Evolutionary conservation across 2,888 invertebrate genomes (phyloP).

Genomic region (Malachius bipustulatus): DNA sequence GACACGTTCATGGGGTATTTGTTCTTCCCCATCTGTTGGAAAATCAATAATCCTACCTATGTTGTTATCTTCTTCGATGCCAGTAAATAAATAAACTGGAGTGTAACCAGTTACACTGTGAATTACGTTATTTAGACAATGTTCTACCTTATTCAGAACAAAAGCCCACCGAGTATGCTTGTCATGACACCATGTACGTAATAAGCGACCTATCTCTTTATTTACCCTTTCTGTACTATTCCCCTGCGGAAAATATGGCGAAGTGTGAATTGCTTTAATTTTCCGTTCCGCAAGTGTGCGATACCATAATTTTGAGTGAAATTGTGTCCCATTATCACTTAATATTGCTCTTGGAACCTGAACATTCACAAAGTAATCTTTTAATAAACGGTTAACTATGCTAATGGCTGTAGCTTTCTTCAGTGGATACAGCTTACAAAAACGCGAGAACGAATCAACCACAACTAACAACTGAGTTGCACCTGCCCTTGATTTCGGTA

Average conservation of each 20-base stretch:
- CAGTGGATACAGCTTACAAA: conserved; percentile 2
- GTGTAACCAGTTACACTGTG: neutral
- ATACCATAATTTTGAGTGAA: neutral
- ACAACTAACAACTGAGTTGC: conserved; percentile 6
- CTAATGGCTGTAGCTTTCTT: conserved; percentile 7
- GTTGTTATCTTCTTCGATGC: no score
- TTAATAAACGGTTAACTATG: conserved; percentile 5
- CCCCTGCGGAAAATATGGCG: neutral
- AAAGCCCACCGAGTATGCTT: neutral
- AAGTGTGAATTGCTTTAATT: neutral
- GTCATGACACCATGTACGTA: neutral
- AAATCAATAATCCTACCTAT: no score
- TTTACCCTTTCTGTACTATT: neutral
- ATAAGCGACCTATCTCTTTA: neutral
- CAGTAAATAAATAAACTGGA: neutral
- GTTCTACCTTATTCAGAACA: neutral
- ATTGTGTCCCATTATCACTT: conserved; percentile 1
- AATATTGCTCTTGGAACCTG: neutral
- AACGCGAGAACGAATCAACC: neutral
- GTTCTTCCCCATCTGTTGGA: no score
- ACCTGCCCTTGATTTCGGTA: neutral
- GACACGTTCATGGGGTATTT: no score
- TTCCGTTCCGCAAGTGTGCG: neutral
- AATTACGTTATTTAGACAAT: neutral
- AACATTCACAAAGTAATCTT: conserved; percentile 5